Evolutionary conservation across 2,113 vertebrate genomes (phyloP).

Genomic region (Zootoca vivipara): DNA sequence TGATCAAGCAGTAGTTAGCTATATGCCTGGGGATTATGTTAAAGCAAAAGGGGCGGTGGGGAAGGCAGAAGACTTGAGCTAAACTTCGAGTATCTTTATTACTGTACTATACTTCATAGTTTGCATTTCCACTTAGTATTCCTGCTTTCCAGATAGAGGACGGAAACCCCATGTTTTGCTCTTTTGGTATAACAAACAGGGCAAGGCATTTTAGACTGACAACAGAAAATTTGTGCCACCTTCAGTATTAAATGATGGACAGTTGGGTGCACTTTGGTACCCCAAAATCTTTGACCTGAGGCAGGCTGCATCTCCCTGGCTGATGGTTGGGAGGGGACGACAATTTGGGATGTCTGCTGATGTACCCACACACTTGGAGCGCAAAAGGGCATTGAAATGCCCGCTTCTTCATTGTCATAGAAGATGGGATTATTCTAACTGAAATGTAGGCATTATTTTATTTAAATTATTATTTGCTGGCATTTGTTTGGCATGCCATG

Average conservation of each 20-base stretch:
- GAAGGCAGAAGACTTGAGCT: conserved; percentile 47
- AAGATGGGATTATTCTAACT: not conserved
- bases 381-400: not conserved
- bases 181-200: not conserved
- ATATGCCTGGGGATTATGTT: conserved; percentile 70
- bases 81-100: conserved; percentile 68
- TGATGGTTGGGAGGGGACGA: not conserved
- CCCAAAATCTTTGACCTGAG: not conserved
- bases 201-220: not conserved
- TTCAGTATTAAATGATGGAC: not conserved
- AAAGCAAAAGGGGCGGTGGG: conserved; percentile 37
- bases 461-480: not conserved
- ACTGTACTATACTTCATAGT: conserved; percentile 45
- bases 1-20: conserved; percentile 74
- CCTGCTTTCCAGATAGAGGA: conserved; percentile 15
- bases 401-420: not conserved
- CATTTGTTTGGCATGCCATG: too few relatives aligned
- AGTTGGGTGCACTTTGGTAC: rapidly evolving
- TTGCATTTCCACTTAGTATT: conserved; percentile 59
- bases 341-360: not conserved
- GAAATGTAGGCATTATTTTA: not conserved
- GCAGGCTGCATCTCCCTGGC: not conserved
- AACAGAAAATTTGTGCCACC: not conserved
- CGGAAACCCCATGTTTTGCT: not conserved
- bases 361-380: rapidly evolving